Conservation (phyloP, 2,888 invertebrate species). For the Microplitis manilae region DNA sequence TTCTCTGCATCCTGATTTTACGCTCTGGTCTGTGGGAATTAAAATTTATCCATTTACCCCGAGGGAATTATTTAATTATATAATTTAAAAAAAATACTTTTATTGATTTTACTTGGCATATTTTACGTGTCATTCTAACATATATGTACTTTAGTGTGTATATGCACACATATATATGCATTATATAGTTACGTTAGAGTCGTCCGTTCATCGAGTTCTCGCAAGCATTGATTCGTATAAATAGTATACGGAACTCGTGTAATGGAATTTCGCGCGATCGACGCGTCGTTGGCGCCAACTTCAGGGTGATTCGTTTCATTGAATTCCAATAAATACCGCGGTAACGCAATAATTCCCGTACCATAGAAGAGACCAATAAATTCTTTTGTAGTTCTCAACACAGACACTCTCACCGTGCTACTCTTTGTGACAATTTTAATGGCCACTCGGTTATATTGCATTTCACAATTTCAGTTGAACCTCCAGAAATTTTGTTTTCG, state of each 20-base stretch:
- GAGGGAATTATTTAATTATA: too few relatives aligned
- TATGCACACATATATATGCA: too few relatives aligned
- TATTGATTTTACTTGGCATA: too few relatives aligned
- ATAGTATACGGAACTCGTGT: constrained; percentile 44
- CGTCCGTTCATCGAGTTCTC: not conserved
- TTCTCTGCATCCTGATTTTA: too few relatives aligned
- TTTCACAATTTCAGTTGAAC: constrained; percentile 22
- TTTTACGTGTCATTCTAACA: too few relatives aligned
- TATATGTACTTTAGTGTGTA: too few relatives aligned
- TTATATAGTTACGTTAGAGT: too few relatives aligned
- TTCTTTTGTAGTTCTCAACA: constrained; percentile 48
- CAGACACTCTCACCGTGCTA: constrained; percentile 36
- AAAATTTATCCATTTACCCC: too few relatives aligned
- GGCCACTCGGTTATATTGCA: constrained; percentile 40
- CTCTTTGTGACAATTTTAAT: constrained; percentile 37
- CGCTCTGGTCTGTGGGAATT: too few relatives aligned
- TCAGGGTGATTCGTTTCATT: constrained; percentile 48
- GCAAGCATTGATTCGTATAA: constrained; percentile 46
- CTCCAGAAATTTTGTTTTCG: constrained; percentile 17
- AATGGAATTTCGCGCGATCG: constrained; percentile 40
- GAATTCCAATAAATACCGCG: constrained; percentile 54
- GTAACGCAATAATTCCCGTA: constrained; percentile 47
- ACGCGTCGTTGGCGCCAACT: constrained; percentile 34
- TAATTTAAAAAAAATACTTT: too few relatives aligned
- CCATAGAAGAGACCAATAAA: constrained; percentile 47